phyloP scores from a whole-genome alignment of 2,113 vertebrate genomes.

The Mystacornis crossleyi region DNA sequence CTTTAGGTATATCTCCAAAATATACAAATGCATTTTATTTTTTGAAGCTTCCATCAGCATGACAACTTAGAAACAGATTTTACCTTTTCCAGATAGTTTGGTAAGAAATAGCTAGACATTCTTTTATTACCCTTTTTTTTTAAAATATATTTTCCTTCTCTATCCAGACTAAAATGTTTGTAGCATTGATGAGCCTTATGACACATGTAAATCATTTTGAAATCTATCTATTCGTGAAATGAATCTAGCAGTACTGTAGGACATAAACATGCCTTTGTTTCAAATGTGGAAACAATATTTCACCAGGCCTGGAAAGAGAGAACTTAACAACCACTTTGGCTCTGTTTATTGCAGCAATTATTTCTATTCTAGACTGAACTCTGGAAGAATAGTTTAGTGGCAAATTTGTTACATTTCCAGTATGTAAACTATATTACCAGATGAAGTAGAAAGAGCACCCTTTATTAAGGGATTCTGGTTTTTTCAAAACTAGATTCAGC shows the following conservation, averaged over 20 bases:
- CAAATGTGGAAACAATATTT: background rate
- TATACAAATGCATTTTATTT: background rate
- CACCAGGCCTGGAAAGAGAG: background rate
- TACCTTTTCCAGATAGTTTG: background rate
- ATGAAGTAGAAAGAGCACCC: background rate
- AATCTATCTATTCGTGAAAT: background rate
- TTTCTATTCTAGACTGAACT: background rate
- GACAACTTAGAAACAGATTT: background rate
- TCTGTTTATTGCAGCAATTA: background rate
- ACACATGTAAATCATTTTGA: background rate
- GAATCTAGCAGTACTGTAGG: background rate
- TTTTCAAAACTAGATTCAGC: background rate
- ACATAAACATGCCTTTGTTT: background rate
- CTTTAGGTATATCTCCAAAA: background rate
- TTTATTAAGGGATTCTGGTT: background rate
- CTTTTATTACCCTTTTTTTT: background rate
- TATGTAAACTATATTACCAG: background rate
- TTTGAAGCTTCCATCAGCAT: background rate
- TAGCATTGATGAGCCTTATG: background rate
- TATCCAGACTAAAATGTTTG: background rate
- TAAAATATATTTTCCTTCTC: background rate
- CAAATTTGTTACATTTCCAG: background rate
- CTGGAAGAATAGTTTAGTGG: background rate
- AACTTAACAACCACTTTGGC: background rate
- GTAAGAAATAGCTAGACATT: background rate